These are phyloP conservation scores for Cyanoramphus novaezelandiae DNA, from an alignment of 2,113 vertebrate genomes.

Conservation along the genomic window DNA sequence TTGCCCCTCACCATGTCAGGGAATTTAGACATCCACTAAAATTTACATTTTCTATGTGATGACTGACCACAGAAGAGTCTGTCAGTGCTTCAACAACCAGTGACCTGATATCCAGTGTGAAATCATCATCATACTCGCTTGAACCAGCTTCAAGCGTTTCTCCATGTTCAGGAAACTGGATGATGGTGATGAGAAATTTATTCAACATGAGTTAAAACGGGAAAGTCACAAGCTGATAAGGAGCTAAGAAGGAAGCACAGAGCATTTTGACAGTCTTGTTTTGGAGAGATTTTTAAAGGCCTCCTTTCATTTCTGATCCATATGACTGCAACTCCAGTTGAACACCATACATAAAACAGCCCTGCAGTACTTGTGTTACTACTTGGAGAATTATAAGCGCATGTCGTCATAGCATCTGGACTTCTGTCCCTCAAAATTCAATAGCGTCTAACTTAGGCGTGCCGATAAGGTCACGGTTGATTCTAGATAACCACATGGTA, in stretches of 20 bases:
- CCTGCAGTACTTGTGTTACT: not conserved
- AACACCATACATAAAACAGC: not conserved
- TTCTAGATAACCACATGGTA: not conserved
- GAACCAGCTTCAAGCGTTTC: constrained; percentile 16
- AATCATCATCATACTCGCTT: not conserved
- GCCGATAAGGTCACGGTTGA: not conserved
- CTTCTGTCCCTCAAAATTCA: not conserved
- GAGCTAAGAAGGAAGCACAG: not conserved
- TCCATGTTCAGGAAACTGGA: not conserved
- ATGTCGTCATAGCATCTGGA: not conserved
- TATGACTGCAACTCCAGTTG: not conserved
- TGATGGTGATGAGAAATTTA: constrained; percentile 23
- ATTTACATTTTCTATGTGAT: constrained; percentile 10
- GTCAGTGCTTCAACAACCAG: not conserved
- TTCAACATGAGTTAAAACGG: not conserved
- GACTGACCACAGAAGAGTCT: constrained; percentile 23
- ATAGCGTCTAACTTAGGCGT: not conserved
- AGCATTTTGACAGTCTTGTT: not conserved
- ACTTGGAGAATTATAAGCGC: not conserved
- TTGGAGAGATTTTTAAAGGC: not conserved
- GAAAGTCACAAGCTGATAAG: not conserved
- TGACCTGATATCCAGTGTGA: not conserved
- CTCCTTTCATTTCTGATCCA: not conserved
- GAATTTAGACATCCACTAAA: not conserved
- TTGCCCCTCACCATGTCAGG: not conserved